Conservation (phyloP, 2,113 vertebrate species). For the Clarias macrocephalus region DNA sequence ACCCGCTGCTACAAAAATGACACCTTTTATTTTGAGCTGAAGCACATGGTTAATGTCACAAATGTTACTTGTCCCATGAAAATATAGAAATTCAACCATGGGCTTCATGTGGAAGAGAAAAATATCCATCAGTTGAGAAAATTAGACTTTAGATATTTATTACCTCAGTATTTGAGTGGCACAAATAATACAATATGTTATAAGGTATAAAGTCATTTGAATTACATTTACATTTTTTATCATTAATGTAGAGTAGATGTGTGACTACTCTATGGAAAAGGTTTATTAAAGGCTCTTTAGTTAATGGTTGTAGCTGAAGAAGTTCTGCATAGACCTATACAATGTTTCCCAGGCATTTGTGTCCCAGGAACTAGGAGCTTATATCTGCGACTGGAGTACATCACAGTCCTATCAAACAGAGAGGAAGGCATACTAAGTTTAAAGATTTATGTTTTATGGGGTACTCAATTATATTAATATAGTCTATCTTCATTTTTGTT, state of each 20-base stretch:
- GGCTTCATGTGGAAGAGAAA: neutral
- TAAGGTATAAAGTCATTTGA: neutral
- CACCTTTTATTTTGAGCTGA: neutral
- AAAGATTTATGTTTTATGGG: neutral
- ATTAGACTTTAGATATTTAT: neutral
- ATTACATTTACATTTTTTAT: neutral
- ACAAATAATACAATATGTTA: neutral
- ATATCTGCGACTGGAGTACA: neutral
- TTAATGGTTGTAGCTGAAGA: neutral
- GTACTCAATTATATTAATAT: no score
- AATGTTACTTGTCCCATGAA: neutral
- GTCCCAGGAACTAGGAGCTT: neutral
- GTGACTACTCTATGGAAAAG: neutral
- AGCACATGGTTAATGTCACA: neutral
- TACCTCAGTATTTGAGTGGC: neutral
- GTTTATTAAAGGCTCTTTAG: neutral
- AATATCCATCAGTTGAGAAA: neutral
- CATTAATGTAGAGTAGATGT: neutral
- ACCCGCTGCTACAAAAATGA: neutral
- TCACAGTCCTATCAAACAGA: neutral
- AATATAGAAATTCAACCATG: neutral
- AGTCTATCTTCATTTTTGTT: no score
- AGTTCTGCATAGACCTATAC: neutral
- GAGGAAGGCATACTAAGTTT: neutral
- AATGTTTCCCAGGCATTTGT: neutral